Conservation (phyloP, 2,888 invertebrate species). For the Physocephala rufipes region DNA sequence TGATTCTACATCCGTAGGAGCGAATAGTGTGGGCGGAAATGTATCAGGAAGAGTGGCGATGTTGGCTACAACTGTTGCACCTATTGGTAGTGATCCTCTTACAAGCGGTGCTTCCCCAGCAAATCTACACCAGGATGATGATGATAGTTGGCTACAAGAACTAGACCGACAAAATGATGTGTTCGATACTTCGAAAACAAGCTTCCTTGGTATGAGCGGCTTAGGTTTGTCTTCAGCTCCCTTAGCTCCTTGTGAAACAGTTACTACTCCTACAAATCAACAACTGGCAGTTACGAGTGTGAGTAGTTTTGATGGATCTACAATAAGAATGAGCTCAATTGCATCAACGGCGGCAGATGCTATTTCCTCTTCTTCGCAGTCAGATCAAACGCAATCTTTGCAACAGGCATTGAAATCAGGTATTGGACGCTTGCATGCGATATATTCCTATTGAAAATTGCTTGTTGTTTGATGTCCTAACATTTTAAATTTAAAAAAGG, state of each 20-base stretch:
- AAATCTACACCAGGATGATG: slow-evolving; percentile 50
- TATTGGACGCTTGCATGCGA: slow-evolving; percentile 2
- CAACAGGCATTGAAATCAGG: slow-evolving; percentile 37
- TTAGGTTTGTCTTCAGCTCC: slow-evolving; percentile 52
- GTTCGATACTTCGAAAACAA: slow-evolving; percentile 59
- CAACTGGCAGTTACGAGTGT: slow-evolving; percentile 43
- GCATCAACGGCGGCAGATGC: slow-evolving; percentile 33
- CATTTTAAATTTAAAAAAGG: no score
- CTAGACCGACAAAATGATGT: slow-evolving; percentile 60
- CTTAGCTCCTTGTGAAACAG: slow-evolving; percentile 54
- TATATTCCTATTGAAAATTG: not conserved
- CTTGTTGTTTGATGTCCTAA: not conserved
- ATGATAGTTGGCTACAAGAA: slow-evolving; percentile 60
- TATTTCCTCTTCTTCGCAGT: slow-evolving; percentile 18
- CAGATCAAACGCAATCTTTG: slow-evolving; percentile 22
- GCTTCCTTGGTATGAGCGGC: slow-evolving; percentile 48
- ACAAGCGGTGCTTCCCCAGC: slow-evolving; percentile 43
- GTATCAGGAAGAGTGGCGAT: slow-evolving; percentile 41
- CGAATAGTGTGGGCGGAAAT: slow-evolving; percentile 11
- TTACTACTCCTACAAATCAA: slow-evolving; percentile 55
- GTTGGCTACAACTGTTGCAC: slow-evolving; percentile 45
- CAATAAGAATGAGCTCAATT: slow-evolving; percentile 22
- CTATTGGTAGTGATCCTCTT: slow-evolving; percentile 23
- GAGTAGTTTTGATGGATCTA: slow-evolving; percentile 40
- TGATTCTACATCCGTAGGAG: slow-evolving; percentile 30